Evolutionary conservation across 2,113 vertebrate species (phyloP).

Genomic region (Gallinago paraguaiae): DNA sequence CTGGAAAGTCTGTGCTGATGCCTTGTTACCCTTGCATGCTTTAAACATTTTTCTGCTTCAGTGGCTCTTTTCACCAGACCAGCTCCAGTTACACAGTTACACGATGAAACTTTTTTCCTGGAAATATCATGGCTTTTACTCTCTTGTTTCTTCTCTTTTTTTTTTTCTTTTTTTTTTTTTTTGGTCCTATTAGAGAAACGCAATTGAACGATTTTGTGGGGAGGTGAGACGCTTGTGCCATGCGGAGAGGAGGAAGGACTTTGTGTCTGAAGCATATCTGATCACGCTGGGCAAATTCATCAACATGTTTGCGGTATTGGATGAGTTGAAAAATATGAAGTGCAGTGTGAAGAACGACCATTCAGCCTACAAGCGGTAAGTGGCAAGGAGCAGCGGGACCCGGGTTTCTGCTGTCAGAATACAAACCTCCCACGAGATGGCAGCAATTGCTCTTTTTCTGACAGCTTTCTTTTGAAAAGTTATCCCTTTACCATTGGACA

Average conservation of each 20-base stretch:
- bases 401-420: neutral
- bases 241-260: slow-evolving; percentile 93
- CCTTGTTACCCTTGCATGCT: neutral
- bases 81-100: neutral
- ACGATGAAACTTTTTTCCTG: fast-evolving
- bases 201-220: slow-evolving; percentile 95
- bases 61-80: neutral
- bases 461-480: neutral
- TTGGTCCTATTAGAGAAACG: slow-evolving; percentile 83
- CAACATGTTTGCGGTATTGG: slow-evolving; percentile 98
- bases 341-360: slow-evolving; percentile 98
- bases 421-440: slow-evolving; percentile 67
- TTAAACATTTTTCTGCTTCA: neutral
- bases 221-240: slow-evolving; percentile 95
- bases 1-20: neutral
- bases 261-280: slow-evolving; percentile 95
- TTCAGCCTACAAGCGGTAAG: slow-evolving; percentile 93
- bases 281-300: slow-evolving; percentile 97
- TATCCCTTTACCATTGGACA: neutral
- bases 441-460: slow-evolving; percentile 43
- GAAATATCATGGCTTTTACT: neutral
- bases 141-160: neutral
- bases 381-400: neutral
- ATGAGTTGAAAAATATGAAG: slow-evolving; percentile 98
- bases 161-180: no score